phyloP scores from a whole-genome alignment of 2,888 invertebrate genomes.

The Timema cristinae region DNA sequence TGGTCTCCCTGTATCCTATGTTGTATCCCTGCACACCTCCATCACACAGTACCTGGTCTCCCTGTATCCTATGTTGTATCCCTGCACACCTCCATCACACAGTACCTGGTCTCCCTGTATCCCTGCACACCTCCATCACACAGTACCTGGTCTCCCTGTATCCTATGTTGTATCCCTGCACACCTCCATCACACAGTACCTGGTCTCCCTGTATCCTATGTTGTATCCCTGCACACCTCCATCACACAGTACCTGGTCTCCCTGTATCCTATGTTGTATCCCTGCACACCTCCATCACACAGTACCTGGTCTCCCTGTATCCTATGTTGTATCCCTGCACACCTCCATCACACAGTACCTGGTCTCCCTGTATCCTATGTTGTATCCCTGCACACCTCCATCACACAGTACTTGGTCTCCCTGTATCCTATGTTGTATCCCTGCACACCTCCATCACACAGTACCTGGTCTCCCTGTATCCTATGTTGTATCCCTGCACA shows the following conservation, averaged over 20 bases:
- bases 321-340: constrained; percentile 74
- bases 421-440: constrained; percentile 71
- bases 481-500: constrained; percentile 72
- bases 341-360: constrained; percentile 56
- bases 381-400: constrained; percentile 72
- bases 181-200: constrained; percentile 56
- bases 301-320: constrained; percentile 51
- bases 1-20: constrained; percentile 59
- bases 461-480: constrained; percentile 53
- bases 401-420: constrained; percentile 49
- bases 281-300: constrained; percentile 63
- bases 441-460: constrained; percentile 61
- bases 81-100: constrained; percentile 63
- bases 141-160: constrained; percentile 51
- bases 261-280: constrained; percentile 68
- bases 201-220: constrained; percentile 59
- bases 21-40: constrained; percentile 74
- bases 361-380: constrained; percentile 61
- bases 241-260: constrained; percentile 49
- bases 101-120: constrained; percentile 52
- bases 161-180: constrained; percentile 72
- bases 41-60: constrained; percentile 49
- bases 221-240: constrained; percentile 74
- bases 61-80: constrained; percentile 68
- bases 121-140: constrained; percentile 66